phyloP scores from a whole-genome alignment of 2,113 vertebrate species.

The Chionis minor region DNA sequence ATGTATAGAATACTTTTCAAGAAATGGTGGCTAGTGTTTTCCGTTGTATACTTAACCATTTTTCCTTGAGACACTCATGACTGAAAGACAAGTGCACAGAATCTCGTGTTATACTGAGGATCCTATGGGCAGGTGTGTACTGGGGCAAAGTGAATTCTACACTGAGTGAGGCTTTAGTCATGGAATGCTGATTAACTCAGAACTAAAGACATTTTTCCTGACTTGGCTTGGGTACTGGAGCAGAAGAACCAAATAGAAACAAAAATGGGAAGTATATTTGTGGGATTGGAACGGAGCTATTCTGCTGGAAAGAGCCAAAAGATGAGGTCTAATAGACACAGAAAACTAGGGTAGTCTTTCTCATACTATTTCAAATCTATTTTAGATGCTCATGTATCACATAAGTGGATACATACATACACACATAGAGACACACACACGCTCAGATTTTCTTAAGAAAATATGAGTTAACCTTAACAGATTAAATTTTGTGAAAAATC shows the following conservation, averaged over 20 bases:
- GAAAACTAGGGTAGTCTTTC: background rate
- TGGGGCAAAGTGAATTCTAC: background rate
- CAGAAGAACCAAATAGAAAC: background rate
- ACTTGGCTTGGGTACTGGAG: background rate
- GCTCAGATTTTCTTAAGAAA: background rate
- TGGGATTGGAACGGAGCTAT: background rate
- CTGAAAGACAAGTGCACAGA: background rate
- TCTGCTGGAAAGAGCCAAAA: background rate
- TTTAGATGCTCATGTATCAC: background rate
- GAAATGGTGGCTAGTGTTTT: background rate
- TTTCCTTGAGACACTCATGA: background rate
- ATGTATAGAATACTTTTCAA: background rate
- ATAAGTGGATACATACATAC: background rate
- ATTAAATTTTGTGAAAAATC: background rate
- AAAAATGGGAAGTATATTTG: background rate
- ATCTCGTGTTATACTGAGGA: background rate
- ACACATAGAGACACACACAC: rapidly evolving
- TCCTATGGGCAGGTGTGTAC: background rate
- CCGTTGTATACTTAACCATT: background rate
- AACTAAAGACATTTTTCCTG: background rate
- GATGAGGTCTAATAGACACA: background rate
- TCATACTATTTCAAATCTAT: background rate
- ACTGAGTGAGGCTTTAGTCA: background rate
- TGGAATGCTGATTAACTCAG: background rate
- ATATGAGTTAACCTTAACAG: background rate